phyloP scores from a whole-genome alignment of 2,888 invertebrate genomes.

The Eupithecia subumbrata region DNA sequence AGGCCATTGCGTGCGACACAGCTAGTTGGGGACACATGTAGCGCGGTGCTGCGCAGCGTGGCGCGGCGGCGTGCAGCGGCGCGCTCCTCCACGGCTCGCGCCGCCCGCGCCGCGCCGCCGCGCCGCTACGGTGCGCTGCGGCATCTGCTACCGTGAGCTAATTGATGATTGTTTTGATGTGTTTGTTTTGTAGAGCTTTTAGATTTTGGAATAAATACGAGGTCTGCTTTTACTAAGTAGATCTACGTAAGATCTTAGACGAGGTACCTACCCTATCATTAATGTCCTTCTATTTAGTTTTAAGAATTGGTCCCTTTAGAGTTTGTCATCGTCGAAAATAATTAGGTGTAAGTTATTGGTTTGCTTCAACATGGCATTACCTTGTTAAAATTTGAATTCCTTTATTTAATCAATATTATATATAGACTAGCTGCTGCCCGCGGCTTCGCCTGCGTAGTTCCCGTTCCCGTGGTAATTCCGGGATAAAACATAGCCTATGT shows the following conservation, averaged over 20 bases:
- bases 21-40: conserved; percentile 63
- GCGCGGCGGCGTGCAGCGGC: conserved; percentile 42
- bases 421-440: too few relatives aligned
- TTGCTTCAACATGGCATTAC: not conserved
- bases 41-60: conserved; percentile 51
- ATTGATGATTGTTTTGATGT: conserved; percentile 7
- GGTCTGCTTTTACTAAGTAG: not conserved
- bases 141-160: conserved; percentile 7
- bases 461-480: too few relatives aligned
- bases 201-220: not conserved
- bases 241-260: not conserved
- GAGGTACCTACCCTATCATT: too few relatives aligned
- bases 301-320: not conserved
- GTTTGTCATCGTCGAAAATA: too few relatives aligned
- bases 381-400: not conserved
- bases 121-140: conserved; percentile 20
- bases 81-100: conserved; percentile 27
- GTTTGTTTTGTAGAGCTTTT: not conserved
- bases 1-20: conserved; percentile 59
- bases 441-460: too few relatives aligned
- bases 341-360: too few relatives aligned
- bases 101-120: too few relatives aligned
- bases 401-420: not conserved
- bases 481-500: too few relatives aligned
- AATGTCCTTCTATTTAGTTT: not conserved